Base-by-base conservation (phyloP, 1,140 invertebrate genomes). In the Drosophila burlai region DNA sequence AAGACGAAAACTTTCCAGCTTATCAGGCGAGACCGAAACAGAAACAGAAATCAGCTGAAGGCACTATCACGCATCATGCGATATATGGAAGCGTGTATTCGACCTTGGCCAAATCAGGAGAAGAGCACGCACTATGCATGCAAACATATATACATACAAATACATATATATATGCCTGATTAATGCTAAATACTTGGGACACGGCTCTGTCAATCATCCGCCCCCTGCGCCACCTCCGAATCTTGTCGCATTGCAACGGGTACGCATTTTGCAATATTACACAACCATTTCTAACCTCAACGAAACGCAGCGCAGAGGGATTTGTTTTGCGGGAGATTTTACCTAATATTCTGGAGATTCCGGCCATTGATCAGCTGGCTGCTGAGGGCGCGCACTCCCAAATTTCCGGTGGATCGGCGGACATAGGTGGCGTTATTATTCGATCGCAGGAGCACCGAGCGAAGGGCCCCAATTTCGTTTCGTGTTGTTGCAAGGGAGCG, bases 401-500 rank as follows among this genome's bases (percentile, higher is more conserved):
- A 16, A 49, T 60, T 60, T 29, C 67, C 69, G 46, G 21, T n/a
- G n/a, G 54, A 58, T 60, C 61, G 69, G 50, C 71, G 60, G 45
- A 43, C 1, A 34, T 49, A 65, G 59, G 78, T 42, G 65, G 72
- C 9, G 64, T 46, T 43, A 64, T 54, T 40, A 67, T 58, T 40
- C 50, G 80, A 78, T 31, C 78, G 58, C 26, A 81, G 62, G 31
- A 78, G 55, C 36, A 86, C 49, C 11, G 83, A 62, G 24, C 85
- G 85, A 50, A 90, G n/a, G 34, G 82, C 82, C 55, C 55, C 67
- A 5, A 90, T 29, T 74, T 90, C 95, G 86, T 95, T 95, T 94
- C 95, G 95, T 92, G 95, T 92, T 77, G 95, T 92, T 86, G 94
- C 93, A 91, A 94, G 94, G 84, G 95, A 95, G 93, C 95, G 94